phyloP scores from a whole-genome alignment of 2,888 invertebrate species.

The Tromatobia lineatoria region DNA sequence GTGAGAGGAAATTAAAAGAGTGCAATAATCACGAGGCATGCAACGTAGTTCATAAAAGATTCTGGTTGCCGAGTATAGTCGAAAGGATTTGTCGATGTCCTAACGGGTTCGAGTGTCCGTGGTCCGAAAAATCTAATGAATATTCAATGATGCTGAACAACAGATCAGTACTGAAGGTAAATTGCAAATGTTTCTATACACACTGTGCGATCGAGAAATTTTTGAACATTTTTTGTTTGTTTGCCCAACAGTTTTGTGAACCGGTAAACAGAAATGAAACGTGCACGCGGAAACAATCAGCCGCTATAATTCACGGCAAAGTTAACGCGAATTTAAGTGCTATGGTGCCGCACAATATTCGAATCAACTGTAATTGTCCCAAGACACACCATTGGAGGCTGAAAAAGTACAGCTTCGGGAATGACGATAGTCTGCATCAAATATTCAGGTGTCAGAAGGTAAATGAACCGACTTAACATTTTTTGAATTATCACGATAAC shows the following conservation, averaged over 20 bases:
- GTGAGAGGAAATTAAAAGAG: constrained; percentile 87
- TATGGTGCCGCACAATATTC: constrained; percentile 85
- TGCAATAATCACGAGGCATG: constrained; percentile 86
- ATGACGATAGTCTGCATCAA: constrained; percentile 78
- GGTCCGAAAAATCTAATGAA: constrained; percentile 84
- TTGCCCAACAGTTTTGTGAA: constrained; percentile 86
- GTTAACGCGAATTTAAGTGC: constrained; percentile 84
- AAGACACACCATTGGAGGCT: constrained; percentile 87
- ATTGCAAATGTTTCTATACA: background rate
- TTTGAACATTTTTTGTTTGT: constrained; percentile 52
- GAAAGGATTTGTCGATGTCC: constrained; percentile 89
- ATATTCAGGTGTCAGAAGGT: constrained; percentile 86
- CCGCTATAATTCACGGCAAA: constrained; percentile 85
- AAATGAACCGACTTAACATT: constrained; percentile 13
- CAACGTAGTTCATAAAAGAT: constrained; percentile 86
- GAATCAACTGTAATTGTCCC: constrained; percentile 86
- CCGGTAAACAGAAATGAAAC: constrained; percentile 84
- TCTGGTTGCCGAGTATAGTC: constrained; percentile 88
- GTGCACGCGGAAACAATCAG: constrained; percentile 83
- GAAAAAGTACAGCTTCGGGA: constrained; percentile 78
- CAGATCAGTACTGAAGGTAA: constrained; percentile 88
- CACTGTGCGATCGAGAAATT: constrained; percentile 21
- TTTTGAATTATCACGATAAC: too few species aligned
- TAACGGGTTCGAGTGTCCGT: constrained; percentile 86
- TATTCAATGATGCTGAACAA: constrained; percentile 87